A percentile compares a stretch with the other conserved stretches of the same genome.
Evolutionary conservation across 2,113 vertebrate genomes (phyloP).

Genomic region (Solea senegalensis): DNA sequence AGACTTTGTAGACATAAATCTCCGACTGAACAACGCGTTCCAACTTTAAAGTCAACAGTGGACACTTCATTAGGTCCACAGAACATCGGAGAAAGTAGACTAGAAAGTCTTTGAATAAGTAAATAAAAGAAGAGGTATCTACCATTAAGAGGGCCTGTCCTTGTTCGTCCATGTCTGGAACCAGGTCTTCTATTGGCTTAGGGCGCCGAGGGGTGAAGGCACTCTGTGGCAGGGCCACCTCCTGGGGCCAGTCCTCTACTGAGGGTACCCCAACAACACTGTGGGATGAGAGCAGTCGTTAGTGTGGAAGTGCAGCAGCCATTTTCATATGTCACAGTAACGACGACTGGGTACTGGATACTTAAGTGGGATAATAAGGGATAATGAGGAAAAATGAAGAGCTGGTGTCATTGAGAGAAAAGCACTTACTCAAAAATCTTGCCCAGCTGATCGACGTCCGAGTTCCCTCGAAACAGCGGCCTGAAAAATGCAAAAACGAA

Average conservation of each 20-base stretch:
- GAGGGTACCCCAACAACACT: slow-evolving; percentile 95
- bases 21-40: no score
- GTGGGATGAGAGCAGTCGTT: slow-evolving; percentile 13
- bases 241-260: slow-evolving; percentile 95
- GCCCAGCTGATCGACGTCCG: slow-evolving; percentile 97
- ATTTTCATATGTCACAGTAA: no score
- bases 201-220: slow-evolving; percentile 90
- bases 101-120: background rate
- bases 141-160: slow-evolving; percentile 95
- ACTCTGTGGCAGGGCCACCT: slow-evolving; percentile 93
- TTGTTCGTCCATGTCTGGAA: slow-evolving; percentile 93
- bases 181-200: slow-evolving; percentile 90
- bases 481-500: slow-evolving; percentile 76
- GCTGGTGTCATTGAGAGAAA: no score
- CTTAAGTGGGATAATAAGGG: no score
- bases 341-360: no score
- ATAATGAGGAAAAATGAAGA: no score
- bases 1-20: no score
- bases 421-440: slow-evolving; percentile 98
- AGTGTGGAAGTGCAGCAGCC: background rate
- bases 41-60: no score
- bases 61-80: no score
- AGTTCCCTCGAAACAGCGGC: slow-evolving; percentile 96
- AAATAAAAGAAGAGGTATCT: slow-evolving; percentile 49
- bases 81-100: no score